These are phyloP conservation scores for Promerops cafer DNA, from an alignment of 2,113 vertebrate species.

Conservation along the genomic window DNA sequence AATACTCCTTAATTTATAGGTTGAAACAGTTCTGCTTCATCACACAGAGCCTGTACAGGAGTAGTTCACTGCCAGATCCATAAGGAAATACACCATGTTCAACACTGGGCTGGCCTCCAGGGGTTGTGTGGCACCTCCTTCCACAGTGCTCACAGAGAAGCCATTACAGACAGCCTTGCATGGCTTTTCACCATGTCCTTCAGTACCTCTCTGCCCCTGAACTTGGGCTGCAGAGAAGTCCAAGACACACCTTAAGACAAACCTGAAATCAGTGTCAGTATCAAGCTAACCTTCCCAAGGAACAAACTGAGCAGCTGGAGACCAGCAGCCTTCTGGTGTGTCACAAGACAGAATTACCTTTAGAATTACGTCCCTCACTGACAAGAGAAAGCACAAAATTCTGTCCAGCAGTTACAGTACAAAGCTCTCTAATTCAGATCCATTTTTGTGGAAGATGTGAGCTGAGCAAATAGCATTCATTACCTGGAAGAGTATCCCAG, in stretches of 20 bases:
- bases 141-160: not conserved
- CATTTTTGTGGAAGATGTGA: not conserved
- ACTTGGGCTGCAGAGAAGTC: not conserved
- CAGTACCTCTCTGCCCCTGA: not conserved
- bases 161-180: not conserved
- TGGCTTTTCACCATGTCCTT: not conserved
- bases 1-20: not conserved
- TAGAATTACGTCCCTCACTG: not conserved
- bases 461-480: not conserved
- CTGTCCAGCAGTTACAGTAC: not conserved
- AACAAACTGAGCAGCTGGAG: not conserved
- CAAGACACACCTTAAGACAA: not conserved
- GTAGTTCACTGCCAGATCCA: not conserved
- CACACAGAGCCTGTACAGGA: not conserved
- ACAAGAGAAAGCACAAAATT: not conserved
- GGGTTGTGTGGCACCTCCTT: not conserved
- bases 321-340: not conserved
- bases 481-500: not conserved
- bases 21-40: not conserved
- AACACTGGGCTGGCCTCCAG: not conserved
- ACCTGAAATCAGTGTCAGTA: not conserved
- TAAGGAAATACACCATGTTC: not conserved
- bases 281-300: not conserved
- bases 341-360: not conserved
- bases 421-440: not conserved